Percentiles rank a stretch among this genome's conserved stretches.
phyloP scores from a whole-genome alignment of 2,797 vertebrate genomes.

The Sphenodon punctatus region DNA sequence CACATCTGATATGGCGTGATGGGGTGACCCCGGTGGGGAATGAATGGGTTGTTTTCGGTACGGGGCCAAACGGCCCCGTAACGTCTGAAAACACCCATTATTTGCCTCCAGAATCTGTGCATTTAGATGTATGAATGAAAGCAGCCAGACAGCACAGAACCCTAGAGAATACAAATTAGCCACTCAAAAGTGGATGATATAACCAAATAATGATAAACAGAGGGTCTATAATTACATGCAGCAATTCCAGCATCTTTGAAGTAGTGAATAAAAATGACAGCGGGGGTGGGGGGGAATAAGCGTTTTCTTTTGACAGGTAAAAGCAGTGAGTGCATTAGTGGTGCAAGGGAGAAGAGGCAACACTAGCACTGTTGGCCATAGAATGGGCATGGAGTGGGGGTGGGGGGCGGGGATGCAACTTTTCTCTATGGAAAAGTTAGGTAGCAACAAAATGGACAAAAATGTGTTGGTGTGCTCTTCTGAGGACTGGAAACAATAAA shows the following conservation, averaged over 20 bases:
- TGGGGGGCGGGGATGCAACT: no score
- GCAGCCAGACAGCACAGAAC: conserved; percentile 37
- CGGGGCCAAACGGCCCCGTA: no score
- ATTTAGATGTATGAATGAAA: conserved; percentile 25
- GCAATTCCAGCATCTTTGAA: not conserved
- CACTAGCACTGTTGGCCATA: not conserved
- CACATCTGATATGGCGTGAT: no score
- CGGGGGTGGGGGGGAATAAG: fast-evolving
- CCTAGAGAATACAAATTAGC: conserved; percentile 62
- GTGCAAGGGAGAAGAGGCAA: not conserved
- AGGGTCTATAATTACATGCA: not conserved
- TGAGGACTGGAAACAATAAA: not conserved
- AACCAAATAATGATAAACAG: conserved; percentile 19
- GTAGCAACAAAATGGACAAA: no score
- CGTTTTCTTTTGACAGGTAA: not conserved
- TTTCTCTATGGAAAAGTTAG: not conserved
- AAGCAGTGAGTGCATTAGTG: not conserved
- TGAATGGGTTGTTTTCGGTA: no score
- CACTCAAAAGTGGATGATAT: conserved; percentile 35
- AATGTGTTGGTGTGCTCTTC: not conserved
- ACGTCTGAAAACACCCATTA: no score
- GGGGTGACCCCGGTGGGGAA: no score
- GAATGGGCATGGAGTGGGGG: not conserved
- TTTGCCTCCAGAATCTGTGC: conserved; percentile 13
- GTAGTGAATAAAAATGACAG: conserved; percentile 4